A percentile compares a stretch with the other conserved stretches of the same genome.
These are phyloP conservation scores for Drosophila tristis DNA, from an alignment of 1,140 invertebrate genomes.

Conservation along the genomic window DNA sequence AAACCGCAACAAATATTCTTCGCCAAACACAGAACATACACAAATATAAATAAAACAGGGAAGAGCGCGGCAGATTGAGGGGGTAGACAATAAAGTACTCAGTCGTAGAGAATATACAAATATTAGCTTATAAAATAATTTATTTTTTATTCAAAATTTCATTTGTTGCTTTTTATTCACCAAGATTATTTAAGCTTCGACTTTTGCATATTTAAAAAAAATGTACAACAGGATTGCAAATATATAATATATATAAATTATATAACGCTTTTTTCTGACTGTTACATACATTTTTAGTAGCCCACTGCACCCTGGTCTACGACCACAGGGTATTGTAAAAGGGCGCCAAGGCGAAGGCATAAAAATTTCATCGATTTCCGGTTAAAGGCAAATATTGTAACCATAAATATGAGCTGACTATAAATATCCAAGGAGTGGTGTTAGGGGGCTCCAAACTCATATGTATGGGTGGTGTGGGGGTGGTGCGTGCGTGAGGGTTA, in stretches of 20 bases:
- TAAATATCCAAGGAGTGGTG: constrained; percentile 57
- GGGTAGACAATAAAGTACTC: constrained; percentile 38
- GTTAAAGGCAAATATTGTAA: constrained; percentile 82
- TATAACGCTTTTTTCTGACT: too few species aligned
- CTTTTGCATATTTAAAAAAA: too few species aligned
- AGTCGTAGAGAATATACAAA: too few species aligned
- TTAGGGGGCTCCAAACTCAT: neutral
- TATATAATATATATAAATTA: too few species aligned
- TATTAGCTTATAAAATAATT: too few species aligned
- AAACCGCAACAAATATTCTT: constrained; percentile 53
- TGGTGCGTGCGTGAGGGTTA: constrained; percentile 43
- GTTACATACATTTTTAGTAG: too few species aligned
- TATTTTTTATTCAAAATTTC: too few species aligned
- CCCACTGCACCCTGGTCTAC: too few species aligned
- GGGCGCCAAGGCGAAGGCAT: constrained; percentile 67
- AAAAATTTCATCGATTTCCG: constrained; percentile 82
- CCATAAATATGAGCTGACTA: constrained; percentile 81
- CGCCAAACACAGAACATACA: constrained; percentile 43
- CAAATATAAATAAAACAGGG: constrained; percentile 57
- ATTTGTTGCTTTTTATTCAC: too few species aligned
- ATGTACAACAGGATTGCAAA: too few species aligned
- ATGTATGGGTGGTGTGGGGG: constrained; percentile 3
- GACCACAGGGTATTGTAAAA: constrained; percentile 14
- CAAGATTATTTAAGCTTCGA: too few species aligned
- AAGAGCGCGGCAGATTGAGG: too few species aligned